Evolutionary conservation across 2,888 invertebrate species (phyloP), one percentile per base, ranked within the genome.

Genomic region (Pantelozetes paolii): DNA sequence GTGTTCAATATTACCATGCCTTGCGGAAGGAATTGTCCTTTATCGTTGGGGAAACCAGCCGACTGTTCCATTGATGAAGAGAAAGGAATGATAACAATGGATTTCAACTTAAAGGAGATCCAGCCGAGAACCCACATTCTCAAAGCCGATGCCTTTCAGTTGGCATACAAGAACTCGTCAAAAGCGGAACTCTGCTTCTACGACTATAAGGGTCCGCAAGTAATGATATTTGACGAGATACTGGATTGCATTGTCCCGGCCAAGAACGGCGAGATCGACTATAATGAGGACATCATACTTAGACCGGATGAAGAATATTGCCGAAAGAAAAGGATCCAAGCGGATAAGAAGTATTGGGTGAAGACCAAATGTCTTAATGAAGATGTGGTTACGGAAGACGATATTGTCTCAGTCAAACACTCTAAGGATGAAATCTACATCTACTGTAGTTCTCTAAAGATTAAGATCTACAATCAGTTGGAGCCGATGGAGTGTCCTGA

Each of bases 1-100:
- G n/a, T 70, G 5, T 70, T 70, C 20, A 70, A 70, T 42, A 40
- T 70, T 5, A 70, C 70, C 15, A 42, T 70, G 8, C 70, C 70
- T 5, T 70, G 70, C 42, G 42, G 20, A 6, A n/a, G 36, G 9
- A 30, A 40, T n/a, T 70, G 70, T 20, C 70, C 70, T 9, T 18
- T 42, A 23, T 15, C 9, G n/a, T 42, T 15, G 48, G 70, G 11
- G n/a, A 26, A 26, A 26, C 40, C 70, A 20, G 40, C 5, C 8
- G 18, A 15, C 26, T 70, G 70, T 40, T 6, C 5, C 48, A 48
- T 50, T 5, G 42, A 70, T 70, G 26, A 26, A 26, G n/a, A 42
- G 6, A 5, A 42, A 15, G 18, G 32, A n/a, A 15, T 70, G 5
- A 26, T 71, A 3, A 9, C n/a, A 11, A 20, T 71, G 1, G n/a